Base-by-base conservation (phyloP, 2,888 invertebrate species). In the Rhodophaea formosa region DNA sequence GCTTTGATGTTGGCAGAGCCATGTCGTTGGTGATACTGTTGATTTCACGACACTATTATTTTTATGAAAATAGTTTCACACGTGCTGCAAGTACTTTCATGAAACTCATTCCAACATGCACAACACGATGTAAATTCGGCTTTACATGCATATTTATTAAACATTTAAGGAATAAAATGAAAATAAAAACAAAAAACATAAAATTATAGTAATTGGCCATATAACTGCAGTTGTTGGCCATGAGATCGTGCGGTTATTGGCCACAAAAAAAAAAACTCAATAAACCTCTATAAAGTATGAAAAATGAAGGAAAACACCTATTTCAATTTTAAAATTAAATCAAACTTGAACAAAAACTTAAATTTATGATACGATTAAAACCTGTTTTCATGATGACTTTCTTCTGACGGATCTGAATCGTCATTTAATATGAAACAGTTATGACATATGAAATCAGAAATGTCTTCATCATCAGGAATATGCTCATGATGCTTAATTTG, bases 401-500 rank as follows among this genome's bases (percentile, higher is more conserved):
- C 30, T 6, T 30, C 30, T 6, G 30, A 30, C 3, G 30, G 6
- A 6, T 56, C 47, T 17, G 47, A 56, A 47, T 56, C 47, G 46
- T 56, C 56, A 47, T 56, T 46, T 17, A 56, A 47, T 46, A 56
- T 39, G 39, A 39, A 56, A 47, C 47, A 56, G 7, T 47, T 32
- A 56, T 56, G 32, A 15, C 54, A 44, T 54, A 56, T n/a, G 51
- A 52, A 57, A n/a, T 44, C 45, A 51, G 57, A 43, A 51, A 57
- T 51, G 51, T 57, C 57, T 14, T 57, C 57, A n/a, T 52, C 51
- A 52, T 57, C 57, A 14, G 52, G 57, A 43, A 57, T 44, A 32
- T 57, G 49, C 39, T 51, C 52, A 30, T 57, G 10, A 47, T 57
- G 57, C 23, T 57, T 57, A 52, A n/a, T 57, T 29, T 42, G 51